Conservation (phyloP, 2,888 invertebrate genomes). For the Melolontha melolontha region DNA sequence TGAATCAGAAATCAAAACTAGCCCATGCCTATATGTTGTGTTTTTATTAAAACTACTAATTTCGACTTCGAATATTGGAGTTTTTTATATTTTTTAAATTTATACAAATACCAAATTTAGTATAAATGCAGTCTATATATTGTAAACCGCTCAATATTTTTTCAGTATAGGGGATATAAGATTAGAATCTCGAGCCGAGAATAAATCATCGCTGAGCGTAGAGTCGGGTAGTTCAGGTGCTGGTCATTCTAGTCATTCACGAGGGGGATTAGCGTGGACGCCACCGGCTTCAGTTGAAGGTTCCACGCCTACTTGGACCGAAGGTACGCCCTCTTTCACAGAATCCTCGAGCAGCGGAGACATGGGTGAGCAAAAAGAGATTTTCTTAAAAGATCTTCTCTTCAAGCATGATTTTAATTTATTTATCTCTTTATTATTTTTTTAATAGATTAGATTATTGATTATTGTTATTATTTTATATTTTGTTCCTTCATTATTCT, state of each 20-base stretch:
- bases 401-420: slow-evolving; percentile 25
- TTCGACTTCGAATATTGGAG: no score
- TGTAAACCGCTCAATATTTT: not conserved
- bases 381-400: not conserved
- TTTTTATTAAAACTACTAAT: no score
- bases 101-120: no score
- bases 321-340: slow-evolving; percentile 97
- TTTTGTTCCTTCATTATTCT: slow-evolving; percentile 36
- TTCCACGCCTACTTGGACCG: slow-evolving; percentile 97
- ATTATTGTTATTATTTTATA: slow-evolving; percentile 50
- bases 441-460: slow-evolving; percentile 59
- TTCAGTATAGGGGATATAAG: slow-evolving; percentile 79
- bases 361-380: slow-evolving; percentile 75
- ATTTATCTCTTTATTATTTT: slow-evolving; percentile 39
- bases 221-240: slow-evolving; percentile 67
- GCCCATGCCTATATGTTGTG: no score
- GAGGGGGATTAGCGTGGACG: slow-evolving; percentile 76
- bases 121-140: no score
- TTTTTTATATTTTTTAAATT: no score
- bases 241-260: slow-evolving; percentile 67
- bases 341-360: slow-evolving; percentile 95
- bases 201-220: slow-evolving; percentile 73
- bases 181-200: slow-evolving; percentile 73
- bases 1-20: no score
- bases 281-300: slow-evolving; percentile 89